These are phyloP conservation scores for Aphrophora alni DNA, from an alignment of 2,888 invertebrate genomes.

Conservation along the genomic window DNA sequence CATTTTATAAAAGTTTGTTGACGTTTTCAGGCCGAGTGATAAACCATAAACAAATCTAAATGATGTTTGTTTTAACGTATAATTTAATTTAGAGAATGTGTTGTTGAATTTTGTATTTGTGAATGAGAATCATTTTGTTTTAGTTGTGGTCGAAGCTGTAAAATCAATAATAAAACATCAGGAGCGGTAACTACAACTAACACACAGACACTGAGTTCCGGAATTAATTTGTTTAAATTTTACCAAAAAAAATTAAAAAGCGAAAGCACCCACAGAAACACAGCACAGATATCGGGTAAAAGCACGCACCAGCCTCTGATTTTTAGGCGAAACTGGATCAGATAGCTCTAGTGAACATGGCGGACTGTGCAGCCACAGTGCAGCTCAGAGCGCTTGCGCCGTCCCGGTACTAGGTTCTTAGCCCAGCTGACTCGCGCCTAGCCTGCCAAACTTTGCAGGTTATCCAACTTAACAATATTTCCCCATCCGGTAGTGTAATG, in stretches of 20 bases:
- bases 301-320: not conserved
- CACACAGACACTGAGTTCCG: not conserved
- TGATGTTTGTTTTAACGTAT: too few relatives aligned
- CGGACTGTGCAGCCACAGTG: not conserved
- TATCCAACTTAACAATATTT: not conserved
- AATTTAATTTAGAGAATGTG: too few relatives aligned
- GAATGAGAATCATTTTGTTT: not conserved
- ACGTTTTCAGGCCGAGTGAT: too few relatives aligned
- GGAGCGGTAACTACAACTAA: not conserved
- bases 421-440: not conserved
- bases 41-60: too few relatives aligned
- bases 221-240: not conserved
- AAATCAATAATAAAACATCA: slow-evolving; percentile 4
- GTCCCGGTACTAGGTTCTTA: not conserved
- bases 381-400: not conserved
- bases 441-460: not conserved
- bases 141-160: not conserved
- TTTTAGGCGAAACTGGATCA: not conserved
- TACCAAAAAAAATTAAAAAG: not conserved
- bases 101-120: too few relatives aligned
- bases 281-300: not conserved
- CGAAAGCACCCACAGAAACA: not conserved
- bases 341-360: not conserved
- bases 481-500: not conserved
- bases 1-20: too few relatives aligned